These are phyloP conservation scores for Pocillopora damicornis DNA, from an alignment of 64 coral and sea anemone genomes.

Conservation along the genomic window DNA sequence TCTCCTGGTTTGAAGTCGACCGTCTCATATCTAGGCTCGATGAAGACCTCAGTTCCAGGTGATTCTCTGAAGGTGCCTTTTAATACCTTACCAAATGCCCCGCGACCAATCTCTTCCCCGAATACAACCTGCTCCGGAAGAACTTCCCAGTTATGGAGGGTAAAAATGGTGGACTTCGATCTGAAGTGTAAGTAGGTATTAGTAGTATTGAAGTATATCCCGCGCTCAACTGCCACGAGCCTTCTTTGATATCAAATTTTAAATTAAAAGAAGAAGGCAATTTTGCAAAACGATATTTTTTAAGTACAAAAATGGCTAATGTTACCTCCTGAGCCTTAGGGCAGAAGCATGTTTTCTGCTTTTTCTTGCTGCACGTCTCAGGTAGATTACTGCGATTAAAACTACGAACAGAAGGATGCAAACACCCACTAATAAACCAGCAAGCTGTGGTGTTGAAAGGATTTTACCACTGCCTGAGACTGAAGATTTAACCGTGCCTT, in stretches of 20 bases:
- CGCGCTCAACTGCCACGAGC: background rate
- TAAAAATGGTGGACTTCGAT: conserved; percentile 16
- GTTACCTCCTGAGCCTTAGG: background rate
- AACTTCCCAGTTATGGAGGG: conserved; percentile 34
- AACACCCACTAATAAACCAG: background rate
- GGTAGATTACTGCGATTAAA: background rate
- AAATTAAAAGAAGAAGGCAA: no score
- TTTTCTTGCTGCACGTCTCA: background rate
- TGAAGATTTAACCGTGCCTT: background rate
- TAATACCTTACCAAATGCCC: conserved; percentile 61
- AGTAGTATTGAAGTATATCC: background rate
- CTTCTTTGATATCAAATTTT: no score
- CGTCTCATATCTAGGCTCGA: conserved; percentile 3
- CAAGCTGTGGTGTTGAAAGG: background rate
- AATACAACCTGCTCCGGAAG: conserved; percentile 18
- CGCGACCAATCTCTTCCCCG: conserved; percentile 53
- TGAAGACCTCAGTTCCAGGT: conserved; percentile 9
- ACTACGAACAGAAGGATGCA: background rate
- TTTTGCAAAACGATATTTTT: no score
- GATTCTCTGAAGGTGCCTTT: conserved; percentile 37
- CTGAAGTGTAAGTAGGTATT: background rate
- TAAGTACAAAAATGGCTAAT: no score
- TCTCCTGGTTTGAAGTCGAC: conserved; percentile 7
- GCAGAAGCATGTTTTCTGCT: background rate
- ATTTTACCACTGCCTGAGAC: background rate